Percentiles rank a stretch among this genome's conserved stretches.
Conservation (phyloP, 2,888 invertebrate species). For the Poecilobothrus nobilitatus region DNA sequence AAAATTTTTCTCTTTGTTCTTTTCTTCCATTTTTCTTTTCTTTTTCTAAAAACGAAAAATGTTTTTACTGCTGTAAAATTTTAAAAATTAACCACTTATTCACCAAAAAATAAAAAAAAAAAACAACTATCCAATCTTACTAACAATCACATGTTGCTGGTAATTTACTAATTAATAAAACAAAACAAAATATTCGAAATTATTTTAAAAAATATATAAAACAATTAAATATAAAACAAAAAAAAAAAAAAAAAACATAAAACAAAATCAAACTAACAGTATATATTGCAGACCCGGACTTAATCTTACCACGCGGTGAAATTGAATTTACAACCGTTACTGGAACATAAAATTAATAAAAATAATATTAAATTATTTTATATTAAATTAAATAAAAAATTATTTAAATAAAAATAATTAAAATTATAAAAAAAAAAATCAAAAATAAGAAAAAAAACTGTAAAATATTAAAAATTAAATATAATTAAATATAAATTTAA, state of each 20-base stretch:
- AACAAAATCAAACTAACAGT: conserved; percentile 28
- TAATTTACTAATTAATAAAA: not conserved
- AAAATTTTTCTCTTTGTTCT: not conserved
- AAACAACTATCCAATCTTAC: too few relatives aligned
- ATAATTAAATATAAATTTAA: not conserved
- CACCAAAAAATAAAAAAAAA: too few relatives aligned
- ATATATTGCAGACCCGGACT: conserved; percentile 46
- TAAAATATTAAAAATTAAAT: not conserved
- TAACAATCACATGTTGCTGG: not conserved
- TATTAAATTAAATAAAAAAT: conserved; percentile 8
- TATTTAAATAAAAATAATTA: too few relatives aligned
- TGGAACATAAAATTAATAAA: conserved; percentile 40
- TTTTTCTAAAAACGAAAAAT: conserved; percentile 12
- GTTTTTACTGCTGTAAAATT: not conserved
- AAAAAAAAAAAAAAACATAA: not conserved
- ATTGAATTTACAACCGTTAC: conserved; percentile 43
- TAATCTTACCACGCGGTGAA: conserved; percentile 44
- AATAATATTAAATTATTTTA: too few relatives aligned
- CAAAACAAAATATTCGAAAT: not conserved
- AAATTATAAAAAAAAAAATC: conserved; percentile 11
- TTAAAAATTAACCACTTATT: too few relatives aligned
- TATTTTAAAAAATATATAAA: not conserved
- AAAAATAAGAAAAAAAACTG: not conserved
- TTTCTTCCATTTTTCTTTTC: not conserved
- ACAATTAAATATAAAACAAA: not conserved